Conservation (phyloP, 2,113 vertebrate species). For the Pterocles gutturalis region DNA sequence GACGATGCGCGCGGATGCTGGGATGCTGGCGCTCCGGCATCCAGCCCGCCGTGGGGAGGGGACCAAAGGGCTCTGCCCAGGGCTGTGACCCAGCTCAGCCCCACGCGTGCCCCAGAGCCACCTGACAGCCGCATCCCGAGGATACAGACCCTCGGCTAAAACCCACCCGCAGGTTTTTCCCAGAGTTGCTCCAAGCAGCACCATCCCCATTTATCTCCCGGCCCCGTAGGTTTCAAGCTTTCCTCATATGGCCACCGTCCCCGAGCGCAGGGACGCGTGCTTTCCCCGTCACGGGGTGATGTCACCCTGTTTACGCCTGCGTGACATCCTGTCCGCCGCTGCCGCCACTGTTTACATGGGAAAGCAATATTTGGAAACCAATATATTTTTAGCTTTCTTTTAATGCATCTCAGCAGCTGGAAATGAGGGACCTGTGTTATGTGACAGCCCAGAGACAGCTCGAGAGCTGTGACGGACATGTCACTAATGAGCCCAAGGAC, state of each 20-base stretch:
- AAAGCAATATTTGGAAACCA: constrained; percentile 22
- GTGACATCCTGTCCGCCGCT: neutral
- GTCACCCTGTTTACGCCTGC: neutral
- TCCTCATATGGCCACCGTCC: neutral
- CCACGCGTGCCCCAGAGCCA: too few relatives aligned
- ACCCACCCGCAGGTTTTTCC: neutral
- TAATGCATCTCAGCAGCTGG: constrained; percentile 50
- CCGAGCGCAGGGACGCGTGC: accelerated
- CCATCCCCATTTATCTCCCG: neutral
- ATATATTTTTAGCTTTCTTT: constrained; percentile 48
- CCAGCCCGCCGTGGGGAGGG: accelerated
- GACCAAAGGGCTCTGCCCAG: neutral
- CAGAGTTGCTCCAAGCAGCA: neutral
- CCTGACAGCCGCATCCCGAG: accelerated
- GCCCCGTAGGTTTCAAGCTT: neutral
- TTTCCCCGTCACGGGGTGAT: neutral
- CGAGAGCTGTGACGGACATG: accelerated
- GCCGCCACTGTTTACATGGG: constrained; percentile 11
- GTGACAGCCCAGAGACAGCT: neutral
- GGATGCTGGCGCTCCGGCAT: neutral
- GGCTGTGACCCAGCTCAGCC: neutral
- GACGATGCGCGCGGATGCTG: neutral
- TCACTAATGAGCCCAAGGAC: neutral
- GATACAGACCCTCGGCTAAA: neutral
- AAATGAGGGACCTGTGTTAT: neutral